Evolutionary conservation across 1,140 invertebrate genomes (phyloP).

Genomic region (Penaeus vannamei): DNA sequence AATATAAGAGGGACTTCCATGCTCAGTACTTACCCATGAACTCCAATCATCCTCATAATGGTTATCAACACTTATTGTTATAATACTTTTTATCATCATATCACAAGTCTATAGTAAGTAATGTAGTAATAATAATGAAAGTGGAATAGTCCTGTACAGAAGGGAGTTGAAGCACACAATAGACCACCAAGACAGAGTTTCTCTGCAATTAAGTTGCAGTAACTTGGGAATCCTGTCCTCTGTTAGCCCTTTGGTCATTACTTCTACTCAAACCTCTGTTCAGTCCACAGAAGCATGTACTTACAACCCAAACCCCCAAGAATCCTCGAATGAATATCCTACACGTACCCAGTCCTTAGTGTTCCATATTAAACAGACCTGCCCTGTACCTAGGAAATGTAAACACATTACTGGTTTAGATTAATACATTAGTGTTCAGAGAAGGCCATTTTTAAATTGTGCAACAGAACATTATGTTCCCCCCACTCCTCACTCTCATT

Average conservation of each 20-base stretch:
- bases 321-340: conserved; percentile 19
- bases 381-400: conserved; percentile 27
- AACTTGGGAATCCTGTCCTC: too few relatives aligned
- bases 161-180: conserved; percentile 30
- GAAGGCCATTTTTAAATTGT: conserved; percentile 32
- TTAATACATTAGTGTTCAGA: conserved; percentile 33
- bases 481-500: conserved; percentile 10
- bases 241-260: conserved; percentile 11
- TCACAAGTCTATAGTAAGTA: conserved; percentile 40
- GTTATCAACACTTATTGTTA: neutral
- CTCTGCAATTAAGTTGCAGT: too few relatives aligned
- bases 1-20: conserved; percentile 24
- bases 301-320: conserved; percentile 24
- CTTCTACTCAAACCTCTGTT: conserved; percentile 22
- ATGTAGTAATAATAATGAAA: conserved; percentile 26
- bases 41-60: conserved; percentile 23
- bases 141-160: conserved; percentile 12
- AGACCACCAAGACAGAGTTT: too few relatives aligned
- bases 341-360: conserved; percentile 31
- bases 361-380: conserved; percentile 35
- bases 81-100: conserved; percentile 25
- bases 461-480: conserved; percentile 3
- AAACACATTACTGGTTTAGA: conserved; percentile 44
- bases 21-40: conserved; percentile 21
- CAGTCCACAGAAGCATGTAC: conserved; percentile 18